phyloP scores from a whole-genome alignment of 1,140 invertebrate genomes.

The Hycleus cichorii region DNA sequence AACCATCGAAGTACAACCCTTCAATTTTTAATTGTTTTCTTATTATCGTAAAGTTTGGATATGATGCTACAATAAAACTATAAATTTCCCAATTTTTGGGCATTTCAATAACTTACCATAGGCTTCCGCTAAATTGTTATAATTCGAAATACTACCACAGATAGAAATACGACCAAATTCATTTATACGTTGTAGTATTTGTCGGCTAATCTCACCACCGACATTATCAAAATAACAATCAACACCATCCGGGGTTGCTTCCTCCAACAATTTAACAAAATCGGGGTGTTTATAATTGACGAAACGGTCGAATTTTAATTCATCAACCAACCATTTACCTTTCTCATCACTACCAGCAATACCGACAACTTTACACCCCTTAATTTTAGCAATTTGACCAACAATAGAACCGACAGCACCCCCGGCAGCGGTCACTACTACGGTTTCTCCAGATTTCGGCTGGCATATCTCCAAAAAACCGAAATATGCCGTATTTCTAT shows the following conservation, averaged over 20 bases:
- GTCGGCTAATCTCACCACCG: conserved; percentile 55
- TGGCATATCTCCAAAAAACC: conserved; percentile 57
- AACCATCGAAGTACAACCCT: conserved; percentile 50
- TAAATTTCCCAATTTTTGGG: conserved; percentile 6
- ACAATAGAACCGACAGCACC: conserved; percentile 61
- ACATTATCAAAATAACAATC: conserved; percentile 69
- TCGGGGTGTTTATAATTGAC: conserved; percentile 62
- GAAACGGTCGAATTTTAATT: conserved; percentile 56
- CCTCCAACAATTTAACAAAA: conserved; percentile 45
- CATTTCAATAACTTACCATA: not conserved
- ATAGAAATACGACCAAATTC: conserved; percentile 51
- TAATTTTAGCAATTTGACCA: conserved; percentile 65
- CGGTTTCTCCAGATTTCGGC: conserved; percentile 56
- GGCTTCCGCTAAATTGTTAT: conserved; percentile 40
- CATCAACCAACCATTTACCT: conserved; percentile 52
- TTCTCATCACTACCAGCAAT: conserved; percentile 62
- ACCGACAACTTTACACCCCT: conserved; percentile 60
- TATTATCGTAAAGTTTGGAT: not conserved
- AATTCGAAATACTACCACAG: conserved; percentile 55
- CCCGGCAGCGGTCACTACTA: conserved; percentile 57
- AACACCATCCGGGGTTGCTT: conserved; percentile 56
- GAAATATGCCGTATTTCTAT: conserved; percentile 62
- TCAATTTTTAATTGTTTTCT: conserved; percentile 13
- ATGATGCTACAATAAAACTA: not conserved
- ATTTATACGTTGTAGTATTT: conserved; percentile 55